Conservation (phyloP, 2,797 vertebrate genomes). For the Limnodromus scolopaceus region DNA sequence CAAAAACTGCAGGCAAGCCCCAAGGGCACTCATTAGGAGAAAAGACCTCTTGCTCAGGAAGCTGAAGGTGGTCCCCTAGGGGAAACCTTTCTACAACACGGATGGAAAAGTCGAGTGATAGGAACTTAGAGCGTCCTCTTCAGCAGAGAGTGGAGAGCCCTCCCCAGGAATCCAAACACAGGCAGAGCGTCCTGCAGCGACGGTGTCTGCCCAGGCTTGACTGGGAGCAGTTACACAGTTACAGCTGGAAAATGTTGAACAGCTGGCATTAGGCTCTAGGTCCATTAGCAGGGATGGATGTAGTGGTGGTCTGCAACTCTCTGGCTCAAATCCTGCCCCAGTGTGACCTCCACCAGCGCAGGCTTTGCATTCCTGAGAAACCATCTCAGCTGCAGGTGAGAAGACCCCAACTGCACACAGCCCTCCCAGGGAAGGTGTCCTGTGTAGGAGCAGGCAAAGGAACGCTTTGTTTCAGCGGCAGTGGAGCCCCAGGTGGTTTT, state of each 20-base stretch:
- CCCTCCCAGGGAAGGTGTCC: neutral
- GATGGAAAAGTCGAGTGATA: neutral
- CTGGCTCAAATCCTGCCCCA: neutral
- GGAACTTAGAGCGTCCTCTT: neutral
- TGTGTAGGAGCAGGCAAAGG: neutral
- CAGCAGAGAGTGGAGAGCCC: neutral
- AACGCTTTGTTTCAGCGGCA: neutral
- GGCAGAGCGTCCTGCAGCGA: neutral
- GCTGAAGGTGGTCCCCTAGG: neutral
- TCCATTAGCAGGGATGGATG: neutral
- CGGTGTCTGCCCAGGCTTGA: neutral
- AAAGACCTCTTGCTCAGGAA: neutral
- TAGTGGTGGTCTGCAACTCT: neutral
- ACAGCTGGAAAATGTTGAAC: neutral
- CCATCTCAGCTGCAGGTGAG: neutral
- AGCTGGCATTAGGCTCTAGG: neutral
- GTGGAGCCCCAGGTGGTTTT: neutral
- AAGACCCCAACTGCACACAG: neutral
- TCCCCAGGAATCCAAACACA: accelerated
- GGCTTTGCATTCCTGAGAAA: neutral
- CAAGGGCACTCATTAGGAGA: neutral
- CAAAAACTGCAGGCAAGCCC: neutral
- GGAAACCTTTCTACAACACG: neutral
- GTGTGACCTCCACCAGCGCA: neutral
- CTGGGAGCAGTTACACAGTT: neutral